Conservation (phyloP, 2,888 invertebrate species). For the Blastobasis lacticolella region DNA sequence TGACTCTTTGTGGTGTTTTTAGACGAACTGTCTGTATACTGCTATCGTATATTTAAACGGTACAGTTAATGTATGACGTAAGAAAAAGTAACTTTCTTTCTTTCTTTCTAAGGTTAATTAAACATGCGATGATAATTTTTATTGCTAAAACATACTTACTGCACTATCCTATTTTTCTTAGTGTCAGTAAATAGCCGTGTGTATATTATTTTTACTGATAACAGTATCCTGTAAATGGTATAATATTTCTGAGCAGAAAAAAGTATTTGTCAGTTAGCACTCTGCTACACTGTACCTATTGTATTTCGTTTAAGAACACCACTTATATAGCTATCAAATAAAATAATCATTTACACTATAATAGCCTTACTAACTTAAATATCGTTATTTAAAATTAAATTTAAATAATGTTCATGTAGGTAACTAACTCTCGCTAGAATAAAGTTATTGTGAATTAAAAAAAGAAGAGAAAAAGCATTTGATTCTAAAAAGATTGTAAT, state of each 20-base stretch:
- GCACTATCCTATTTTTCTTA: no score
- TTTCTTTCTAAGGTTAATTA: no score
- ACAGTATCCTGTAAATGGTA: no score
- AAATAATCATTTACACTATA: conserved; percentile 54
- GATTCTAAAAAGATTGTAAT: conserved; percentile 71
- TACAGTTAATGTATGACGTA: no score
- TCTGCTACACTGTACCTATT: background rate
- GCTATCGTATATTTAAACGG: no score
- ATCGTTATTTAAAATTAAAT: conserved; percentile 46
- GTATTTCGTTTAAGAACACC: conserved; percentile 27
- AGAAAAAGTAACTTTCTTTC: no score
- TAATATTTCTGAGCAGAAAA: no score
- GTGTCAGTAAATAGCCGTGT: no score
- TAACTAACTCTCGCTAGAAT: conserved; percentile 59
- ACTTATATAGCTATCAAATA: conserved; percentile 33
- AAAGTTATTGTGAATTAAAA: conserved; percentile 62
- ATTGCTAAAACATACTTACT: no score
- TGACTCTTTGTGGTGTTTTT: conserved; percentile 39
- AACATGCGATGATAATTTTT: no score
- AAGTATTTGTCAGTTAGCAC: background rate
- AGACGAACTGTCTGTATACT: conserved; percentile 9
- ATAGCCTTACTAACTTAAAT: conserved; percentile 71
- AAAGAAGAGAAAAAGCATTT: conserved; percentile 60
- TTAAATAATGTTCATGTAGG: conserved; percentile 32
- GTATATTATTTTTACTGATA: no score